Conservation (phyloP, 2,113 vertebrate species). For the Sinocyclocheilus anophthalmus region DNA sequence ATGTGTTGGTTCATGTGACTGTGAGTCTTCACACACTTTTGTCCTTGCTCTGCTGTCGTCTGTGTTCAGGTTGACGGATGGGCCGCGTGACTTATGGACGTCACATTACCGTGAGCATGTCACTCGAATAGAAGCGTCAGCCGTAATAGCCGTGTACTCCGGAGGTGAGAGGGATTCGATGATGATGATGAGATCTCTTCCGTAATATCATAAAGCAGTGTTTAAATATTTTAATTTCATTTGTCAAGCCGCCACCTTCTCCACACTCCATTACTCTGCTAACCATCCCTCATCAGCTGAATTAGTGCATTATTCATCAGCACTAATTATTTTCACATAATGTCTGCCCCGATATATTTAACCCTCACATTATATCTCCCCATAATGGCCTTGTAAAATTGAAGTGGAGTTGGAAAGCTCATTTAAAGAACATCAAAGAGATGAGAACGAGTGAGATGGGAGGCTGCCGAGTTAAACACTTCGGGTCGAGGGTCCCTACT, state of each 20-base stretch:
- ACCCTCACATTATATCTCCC: slow-evolving; percentile 99
- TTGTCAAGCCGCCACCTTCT: slow-evolving; percentile 92
- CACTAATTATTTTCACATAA: slow-evolving; percentile 99
- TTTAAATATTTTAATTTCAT: slow-evolving; percentile 99
- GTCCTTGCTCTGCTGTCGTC: slow-evolving; percentile 18
- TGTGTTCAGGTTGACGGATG: slow-evolving; percentile 82
- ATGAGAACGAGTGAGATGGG: slow-evolving; percentile 58
- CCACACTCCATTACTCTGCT: slow-evolving; percentile 96
- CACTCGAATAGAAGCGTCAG: slow-evolving; percentile 84
- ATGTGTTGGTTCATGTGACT: no score
- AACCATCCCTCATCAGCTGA: slow-evolving; percentile 99
- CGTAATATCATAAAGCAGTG: slow-evolving; percentile 99
- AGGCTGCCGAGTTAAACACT: slow-evolving; percentile 88
- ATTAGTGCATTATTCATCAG: slow-evolving; percentile 99
- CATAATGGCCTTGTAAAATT: slow-evolving; percentile 99
- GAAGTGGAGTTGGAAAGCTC: slow-evolving; percentile 97
- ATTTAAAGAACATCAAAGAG: slow-evolving; percentile 99
- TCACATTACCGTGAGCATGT: slow-evolving; percentile 87
- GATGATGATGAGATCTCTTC: slow-evolving; percentile 58
- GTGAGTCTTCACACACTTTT: slow-evolving; percentile 9
- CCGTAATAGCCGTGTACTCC: slow-evolving; percentile 76
- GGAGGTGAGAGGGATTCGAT: slow-evolving; percentile 48
- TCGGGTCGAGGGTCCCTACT: slow-evolving; percentile 87
- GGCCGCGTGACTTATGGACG: slow-evolving; percentile 88
- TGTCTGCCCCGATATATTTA: slow-evolving; percentile 99